Evolutionary conservation across 2,888 invertebrate genomes (phyloP), one percentile per base, ranked within the genome.

Genomic region (Alloscopus bannaensis): DNA sequence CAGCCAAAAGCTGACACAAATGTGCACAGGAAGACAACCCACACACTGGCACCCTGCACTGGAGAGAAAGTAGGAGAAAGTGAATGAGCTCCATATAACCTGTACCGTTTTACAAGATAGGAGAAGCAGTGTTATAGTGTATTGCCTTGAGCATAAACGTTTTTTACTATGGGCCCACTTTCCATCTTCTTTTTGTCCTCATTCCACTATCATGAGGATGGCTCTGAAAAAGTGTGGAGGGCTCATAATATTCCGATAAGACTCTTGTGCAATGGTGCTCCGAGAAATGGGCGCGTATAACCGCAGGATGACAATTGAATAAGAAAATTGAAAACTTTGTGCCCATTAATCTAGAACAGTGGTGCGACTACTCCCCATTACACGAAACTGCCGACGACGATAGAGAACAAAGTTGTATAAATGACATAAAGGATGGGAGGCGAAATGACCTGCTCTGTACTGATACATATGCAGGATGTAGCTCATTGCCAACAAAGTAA

Each of bases 251-350:
- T 50, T 31, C 24, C 18, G 59, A 31, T 29, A 59, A 13, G 4
- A 18, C 22, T 18, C 18, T 47, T 6, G 3, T 47, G 47, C 20
- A 11, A 59, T 52, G 52, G 6, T 52, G 36, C 52, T 24, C 16
- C 59, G 20, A 57, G 11, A 36, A n/a, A n/a, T n/a, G n/a, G n/a
- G n/a, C n/a, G n/a, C n/a, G n/a, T n/a, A 47, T 64, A 62, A 72
- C 72, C 52, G 50, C 29, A 40, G 42, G 47, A 42, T 42, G 72
- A 72, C 62, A 72, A 72, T 64, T 72, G 59, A 59, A 59, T 59
- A 29, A 59, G 72, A 72, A 62, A 62, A 72, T 64, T 72, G 72
- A 72, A 72, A 72, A 72, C 72, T 72, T 72, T 72, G 24, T 64
- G 47, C 31, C 64, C 72, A 72, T 72, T 72, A 72, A 72, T 72